Conservation (phyloP, 1,140 invertebrate genomes). For the Cydia pomonella region DNA sequence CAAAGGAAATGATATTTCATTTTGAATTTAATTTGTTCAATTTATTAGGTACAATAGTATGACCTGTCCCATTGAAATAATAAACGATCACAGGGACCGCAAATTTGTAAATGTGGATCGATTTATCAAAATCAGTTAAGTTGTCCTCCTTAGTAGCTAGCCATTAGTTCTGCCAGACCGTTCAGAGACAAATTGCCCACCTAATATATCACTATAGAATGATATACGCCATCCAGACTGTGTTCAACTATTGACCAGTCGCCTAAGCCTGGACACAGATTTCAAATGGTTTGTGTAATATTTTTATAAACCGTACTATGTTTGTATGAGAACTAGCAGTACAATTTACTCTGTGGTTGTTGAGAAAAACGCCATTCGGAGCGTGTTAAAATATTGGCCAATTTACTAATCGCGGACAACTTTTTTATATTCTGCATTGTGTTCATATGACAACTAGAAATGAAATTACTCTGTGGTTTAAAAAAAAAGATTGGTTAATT, state of each 20-base stretch:
- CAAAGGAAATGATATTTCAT: too few species aligned
- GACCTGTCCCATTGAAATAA: neutral
- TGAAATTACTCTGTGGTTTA: neutral
- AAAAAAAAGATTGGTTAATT: too few species aligned
- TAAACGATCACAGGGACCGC: neutral
- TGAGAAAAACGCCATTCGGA: too few species aligned
- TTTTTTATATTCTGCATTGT: neutral
- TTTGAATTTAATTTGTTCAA: neutral
- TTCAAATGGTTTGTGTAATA: neutral
- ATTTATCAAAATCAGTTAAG: conserved; percentile 32
- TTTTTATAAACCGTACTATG: neutral
- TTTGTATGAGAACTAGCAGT: too few species aligned
- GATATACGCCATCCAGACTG: conserved; percentile 23
- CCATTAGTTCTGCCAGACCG: conserved; percentile 21
- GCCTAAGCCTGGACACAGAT: neutral
- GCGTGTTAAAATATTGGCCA: too few species aligned
- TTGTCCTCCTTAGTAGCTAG: conserved; percentile 21
- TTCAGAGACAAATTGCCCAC: conserved; percentile 36
- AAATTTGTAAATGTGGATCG: neutral
- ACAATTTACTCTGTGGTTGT: too few species aligned
- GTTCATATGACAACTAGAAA: neutral
- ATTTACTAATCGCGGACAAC: too few species aligned
- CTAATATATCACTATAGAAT: conserved; percentile 38
- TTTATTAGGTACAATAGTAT: neutral
- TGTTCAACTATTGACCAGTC: neutral